phyloP scores from a whole-genome alignment of 2,888 invertebrate genomes.

The Beris morrisii region DNA sequence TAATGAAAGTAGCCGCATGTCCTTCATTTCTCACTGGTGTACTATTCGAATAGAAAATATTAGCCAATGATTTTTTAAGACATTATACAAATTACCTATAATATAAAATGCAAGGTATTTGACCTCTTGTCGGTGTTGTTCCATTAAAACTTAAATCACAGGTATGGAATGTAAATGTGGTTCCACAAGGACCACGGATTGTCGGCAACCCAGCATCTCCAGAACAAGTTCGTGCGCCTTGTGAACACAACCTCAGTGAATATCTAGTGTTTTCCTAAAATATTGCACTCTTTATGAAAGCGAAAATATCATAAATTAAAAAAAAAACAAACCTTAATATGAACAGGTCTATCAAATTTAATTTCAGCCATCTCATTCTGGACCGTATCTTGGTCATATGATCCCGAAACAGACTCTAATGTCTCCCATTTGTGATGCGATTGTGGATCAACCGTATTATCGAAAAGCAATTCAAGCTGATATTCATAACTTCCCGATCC shows the following conservation, averaged over 20 bases:
- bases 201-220: conserved; percentile 90
- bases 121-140: conserved; percentile 92
- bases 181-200: conserved; percentile 91
- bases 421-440: conserved; percentile 81
- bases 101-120: conserved; percentile 91
- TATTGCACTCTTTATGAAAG: neutral
- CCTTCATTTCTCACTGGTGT: conserved; percentile 52
- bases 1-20: conserved; percentile 43
- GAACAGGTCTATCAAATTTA: conserved; percentile 85
- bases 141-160: conserved; percentile 95
- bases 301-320: neutral
- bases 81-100: conserved; percentile 41
- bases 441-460: conserved; percentile 60
- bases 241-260: conserved; percentile 83
- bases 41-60: conserved; percentile 41
- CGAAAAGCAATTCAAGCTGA: conserved; percentile 85
- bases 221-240: conserved; percentile 89
- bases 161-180: conserved; percentile 85
- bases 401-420: conserved; percentile 79
- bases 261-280: conserved; percentile 82
- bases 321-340: conserved; percentile 68
- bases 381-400: conserved; percentile 81
- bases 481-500: conserved; percentile 89
- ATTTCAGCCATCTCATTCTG: conserved; percentile 87
- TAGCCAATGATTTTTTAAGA: neutral